Conservation (phyloP, 2,113 vertebrate genomes). For the Tonatia bakeri region DNA sequence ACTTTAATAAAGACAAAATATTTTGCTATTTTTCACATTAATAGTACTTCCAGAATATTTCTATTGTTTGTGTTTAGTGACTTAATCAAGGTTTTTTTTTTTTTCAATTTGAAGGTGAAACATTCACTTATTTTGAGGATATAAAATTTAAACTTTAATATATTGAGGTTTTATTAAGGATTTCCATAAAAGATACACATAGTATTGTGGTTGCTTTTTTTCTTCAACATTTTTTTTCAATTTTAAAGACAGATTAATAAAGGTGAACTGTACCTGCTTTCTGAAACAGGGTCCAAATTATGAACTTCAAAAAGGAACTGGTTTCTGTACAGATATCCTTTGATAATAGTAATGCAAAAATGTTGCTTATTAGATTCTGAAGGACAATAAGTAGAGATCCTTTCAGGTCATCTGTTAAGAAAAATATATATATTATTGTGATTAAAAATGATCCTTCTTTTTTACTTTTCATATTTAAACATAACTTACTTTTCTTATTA, state of each 20-base stretch:
- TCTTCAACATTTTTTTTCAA: not conserved
- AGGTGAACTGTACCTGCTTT: constrained; percentile 68
- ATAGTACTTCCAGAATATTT: not conserved
- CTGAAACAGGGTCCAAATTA: not conserved
- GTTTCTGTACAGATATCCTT: constrained; percentile 57
- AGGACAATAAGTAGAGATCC: not conserved
- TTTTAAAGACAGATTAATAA: constrained; percentile 7
- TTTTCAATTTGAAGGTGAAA: not conserved
- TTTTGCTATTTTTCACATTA: not conserved
- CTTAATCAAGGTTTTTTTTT: not conserved
- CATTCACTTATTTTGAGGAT: not conserved
- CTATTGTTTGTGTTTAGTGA: not conserved
- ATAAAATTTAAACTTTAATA: not conserved
- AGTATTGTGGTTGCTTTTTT: not conserved
- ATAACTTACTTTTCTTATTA: not conserved
- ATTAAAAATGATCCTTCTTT: not conserved
- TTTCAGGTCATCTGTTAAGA: constrained; percentile 52
- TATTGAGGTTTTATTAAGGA: not conserved
- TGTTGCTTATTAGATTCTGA: not conserved
- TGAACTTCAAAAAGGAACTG: constrained; percentile 33
- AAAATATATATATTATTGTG: not conserved
- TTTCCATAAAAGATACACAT: not conserved
- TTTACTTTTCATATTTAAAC: not conserved
- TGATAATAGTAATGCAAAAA: not conserved
- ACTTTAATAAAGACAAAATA: not conserved